Evolutionary conservation across 2,113 vertebrate species (phyloP).

Genomic region (Charina bottae): DNA sequence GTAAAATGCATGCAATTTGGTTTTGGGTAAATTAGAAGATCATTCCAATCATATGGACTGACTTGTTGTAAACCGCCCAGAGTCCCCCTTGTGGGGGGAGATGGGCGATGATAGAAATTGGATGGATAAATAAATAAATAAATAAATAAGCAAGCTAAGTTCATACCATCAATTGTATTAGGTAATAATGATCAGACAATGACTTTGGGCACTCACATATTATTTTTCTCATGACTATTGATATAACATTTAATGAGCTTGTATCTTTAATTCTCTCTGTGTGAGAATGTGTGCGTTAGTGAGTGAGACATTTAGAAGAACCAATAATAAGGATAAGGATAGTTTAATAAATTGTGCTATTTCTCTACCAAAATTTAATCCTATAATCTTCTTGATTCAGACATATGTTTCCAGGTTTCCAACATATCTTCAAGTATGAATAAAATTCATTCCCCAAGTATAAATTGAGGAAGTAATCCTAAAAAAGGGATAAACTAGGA

Average conservation of each 20-base stretch:
- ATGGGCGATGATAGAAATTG: too few relatives aligned
- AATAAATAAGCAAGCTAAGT: too few relatives aligned
- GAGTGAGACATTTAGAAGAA: background rate
- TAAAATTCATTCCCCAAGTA: background rate
- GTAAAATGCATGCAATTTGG: background rate
- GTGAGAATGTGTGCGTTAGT: background rate
- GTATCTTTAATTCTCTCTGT: background rate
- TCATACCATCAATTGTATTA: background rate
- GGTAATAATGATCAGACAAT: background rate
- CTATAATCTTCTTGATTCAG: background rate
- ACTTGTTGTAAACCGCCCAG: too few relatives aligned
- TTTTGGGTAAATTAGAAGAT: background rate
- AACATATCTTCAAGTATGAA: background rate
- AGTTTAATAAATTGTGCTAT: background rate
- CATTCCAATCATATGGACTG: too few relatives aligned
- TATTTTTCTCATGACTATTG: background rate
- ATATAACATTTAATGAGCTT: background rate
- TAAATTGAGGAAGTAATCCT: background rate
- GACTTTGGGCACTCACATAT: background rate
- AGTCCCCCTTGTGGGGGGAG: too few relatives aligned
- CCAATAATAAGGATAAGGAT: background rate
- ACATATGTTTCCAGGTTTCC: background rate
- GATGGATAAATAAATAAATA: too few relatives aligned
- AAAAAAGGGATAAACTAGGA: constrained; percentile 13
- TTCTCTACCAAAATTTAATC: background rate